Evolutionary conservation across 2,888 invertebrate genomes (phyloP), one percentile per base, ranked within the genome.

Genomic region (Tanypteryx hageni): DNA sequence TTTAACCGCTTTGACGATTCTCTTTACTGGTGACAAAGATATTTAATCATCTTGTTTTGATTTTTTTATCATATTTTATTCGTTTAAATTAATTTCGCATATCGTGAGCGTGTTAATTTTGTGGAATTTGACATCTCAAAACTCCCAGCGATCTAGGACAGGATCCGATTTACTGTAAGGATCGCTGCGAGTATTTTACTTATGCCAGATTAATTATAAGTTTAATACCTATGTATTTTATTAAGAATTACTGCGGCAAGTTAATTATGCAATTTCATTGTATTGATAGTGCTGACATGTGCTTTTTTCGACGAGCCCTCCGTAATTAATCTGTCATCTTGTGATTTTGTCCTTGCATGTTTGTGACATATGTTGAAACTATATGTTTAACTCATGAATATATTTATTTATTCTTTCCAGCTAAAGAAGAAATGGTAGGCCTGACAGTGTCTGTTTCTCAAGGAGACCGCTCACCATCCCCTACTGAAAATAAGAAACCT

Each of bases 351-450:
- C 8, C 18, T 57, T 44, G 31, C 27, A 61, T 44, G 18, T 16
- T 86, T 86, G 92, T 31, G 94, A 94, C n/a, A 94, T 94, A 91
- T 95, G 94, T 94, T 93, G 94, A 94, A 94, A 94, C 94, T 94
- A 14, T 16, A 64, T 92, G 61, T 76, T 92, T 92, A 92, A 92
- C 86, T 92, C 81, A 61, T 61, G 64, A 92, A 92, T 92, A 56
- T 92, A 57, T 56, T 64, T 83, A 27, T 85, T 92, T 64, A 92
- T 92, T 22, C 92, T 92, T 94, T 94, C 13, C 93, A 96, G 96
- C 95, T 94, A 96, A 96, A 94, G 96, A 96, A 94, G 95, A 96
- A 93, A 95, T 95, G 93, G 95, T 95, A 94, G 95, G 95, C 13
- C 95, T 95, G 95, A 95, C 95, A 93, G 94, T 95, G 93, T 95